Percentiles rank a stretch among this genome's conserved stretches.
Conservation (phyloP, 2,797 vertebrate genomes). For the Silurus aristotelis region DNA sequence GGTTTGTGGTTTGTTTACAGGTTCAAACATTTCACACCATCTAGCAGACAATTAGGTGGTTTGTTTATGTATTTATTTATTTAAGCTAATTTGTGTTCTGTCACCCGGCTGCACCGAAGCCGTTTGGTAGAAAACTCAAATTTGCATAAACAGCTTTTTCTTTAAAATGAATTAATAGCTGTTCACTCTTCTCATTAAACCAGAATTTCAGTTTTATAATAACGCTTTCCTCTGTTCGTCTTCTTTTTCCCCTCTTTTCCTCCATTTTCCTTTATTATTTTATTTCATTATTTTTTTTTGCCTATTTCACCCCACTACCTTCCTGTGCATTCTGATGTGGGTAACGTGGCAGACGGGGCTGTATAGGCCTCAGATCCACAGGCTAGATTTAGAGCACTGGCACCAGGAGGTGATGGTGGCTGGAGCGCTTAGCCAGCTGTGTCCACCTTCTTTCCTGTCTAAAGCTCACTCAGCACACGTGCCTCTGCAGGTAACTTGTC, state of each 20-base stretch:
- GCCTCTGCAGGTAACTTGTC: conserved; percentile 81
- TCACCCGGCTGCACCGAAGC: background rate
- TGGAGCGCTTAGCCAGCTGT: conserved; percentile 76
- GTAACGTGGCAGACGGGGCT: conserved; percentile 62
- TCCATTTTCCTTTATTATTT: conserved; percentile 23
- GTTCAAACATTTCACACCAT: background rate
- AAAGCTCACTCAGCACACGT: conserved; percentile 80
- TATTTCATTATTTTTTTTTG: conserved; percentile 46
- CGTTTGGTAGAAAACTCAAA: background rate
- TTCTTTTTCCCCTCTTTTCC: conserved; percentile 25
- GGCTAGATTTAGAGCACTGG: conserved; percentile 89
- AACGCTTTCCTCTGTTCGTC: conserved; percentile 64
- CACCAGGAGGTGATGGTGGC: conserved; percentile 87
- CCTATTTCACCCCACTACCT: conserved; percentile 12
- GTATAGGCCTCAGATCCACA: conserved; percentile 69
- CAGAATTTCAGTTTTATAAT: conserved; percentile 39
- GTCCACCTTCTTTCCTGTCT: conserved; percentile 81
- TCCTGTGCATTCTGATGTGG: conserved; percentile 37
- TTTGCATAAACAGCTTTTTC: background rate
- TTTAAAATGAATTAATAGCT: background rate
- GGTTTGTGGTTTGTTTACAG: background rate
- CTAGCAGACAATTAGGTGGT: too few species aligned
- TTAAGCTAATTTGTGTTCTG: background rate
- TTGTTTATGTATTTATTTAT: background rate
- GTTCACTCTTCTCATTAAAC: conserved; percentile 23